These are phyloP conservation scores for Rhinichthys osculus DNA, from an alignment of 2,797 vertebrate species.

Conservation along the genomic window DNA sequence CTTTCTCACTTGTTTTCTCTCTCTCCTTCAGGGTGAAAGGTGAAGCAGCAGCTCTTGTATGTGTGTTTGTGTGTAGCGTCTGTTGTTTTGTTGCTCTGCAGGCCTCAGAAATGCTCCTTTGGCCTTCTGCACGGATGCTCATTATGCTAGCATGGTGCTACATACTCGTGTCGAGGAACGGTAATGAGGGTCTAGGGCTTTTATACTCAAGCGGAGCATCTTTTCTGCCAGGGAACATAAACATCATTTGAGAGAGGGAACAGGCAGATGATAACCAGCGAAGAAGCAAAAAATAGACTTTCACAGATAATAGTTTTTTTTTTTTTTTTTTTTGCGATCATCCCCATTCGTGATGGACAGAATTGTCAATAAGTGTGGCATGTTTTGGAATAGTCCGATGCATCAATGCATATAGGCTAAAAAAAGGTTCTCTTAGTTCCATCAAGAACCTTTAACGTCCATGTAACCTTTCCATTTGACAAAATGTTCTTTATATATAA, in stretches of 20 bases:
- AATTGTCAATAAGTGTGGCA: background rate
- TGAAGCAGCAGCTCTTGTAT: conserved; percentile 46
- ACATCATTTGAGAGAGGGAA: conserved; percentile 57
- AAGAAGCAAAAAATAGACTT: conserved; percentile 14
- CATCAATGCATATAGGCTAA: background rate
- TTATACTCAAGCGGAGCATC: conserved; percentile 69
- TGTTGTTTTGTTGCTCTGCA: conserved; percentile 65
- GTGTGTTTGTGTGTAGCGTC: conserved; percentile 44
- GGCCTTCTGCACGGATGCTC: conserved; percentile 60
- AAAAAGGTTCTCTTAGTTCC: background rate
- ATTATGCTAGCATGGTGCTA: conserved; percentile 43
- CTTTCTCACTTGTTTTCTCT: conserved; percentile 70
- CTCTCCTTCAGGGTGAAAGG: conserved; percentile 70
- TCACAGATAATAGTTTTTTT: background rate
- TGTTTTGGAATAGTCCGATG: background rate
- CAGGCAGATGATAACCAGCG: conserved; percentile 28
- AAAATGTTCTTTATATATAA: background rate
- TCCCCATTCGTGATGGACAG: background rate
- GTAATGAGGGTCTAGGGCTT: conserved; percentile 71
- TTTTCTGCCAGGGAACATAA: conserved; percentile 73
- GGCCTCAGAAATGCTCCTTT: conserved; percentile 65
- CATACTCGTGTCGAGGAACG: conserved; percentile 32
- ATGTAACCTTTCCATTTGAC: background rate
- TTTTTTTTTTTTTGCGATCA: background rate
- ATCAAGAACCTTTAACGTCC: background rate